Evolutionary conservation across 92 coral and sea anemone species (phyloP).

Genomic region (Metridium senile): DNA sequence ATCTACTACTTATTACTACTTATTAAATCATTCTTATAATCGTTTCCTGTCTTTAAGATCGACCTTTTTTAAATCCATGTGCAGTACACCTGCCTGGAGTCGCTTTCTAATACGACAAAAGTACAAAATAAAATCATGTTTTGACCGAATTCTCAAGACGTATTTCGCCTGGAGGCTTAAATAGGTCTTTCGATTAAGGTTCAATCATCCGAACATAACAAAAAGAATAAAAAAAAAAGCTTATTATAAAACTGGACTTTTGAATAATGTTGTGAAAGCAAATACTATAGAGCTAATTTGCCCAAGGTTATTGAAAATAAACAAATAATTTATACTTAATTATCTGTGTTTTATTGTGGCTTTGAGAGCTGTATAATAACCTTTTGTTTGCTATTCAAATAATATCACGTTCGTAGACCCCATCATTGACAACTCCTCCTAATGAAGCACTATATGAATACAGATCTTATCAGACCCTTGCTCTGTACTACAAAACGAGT

Average conservation of each 20-base stretch:
- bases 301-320: not conserved
- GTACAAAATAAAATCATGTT: not conserved
- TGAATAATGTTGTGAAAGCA: not conserved
- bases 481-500: not conserved
- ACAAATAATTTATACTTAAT: not conserved
- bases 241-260: not conserved
- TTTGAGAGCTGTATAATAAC: not conserved
- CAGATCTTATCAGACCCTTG: not conserved
- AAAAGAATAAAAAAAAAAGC: not conserved
- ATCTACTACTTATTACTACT: not conserved
- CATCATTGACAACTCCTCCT: not conserved
- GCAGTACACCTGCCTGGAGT: not conserved
- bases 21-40: not conserved
- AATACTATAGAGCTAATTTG: not conserved
- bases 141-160: not conserved
- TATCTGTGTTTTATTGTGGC: not conserved
- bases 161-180: not conserved
- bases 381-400: not conserved
- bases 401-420: not conserved
- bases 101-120: not conserved
- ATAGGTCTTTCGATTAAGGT: not conserved
- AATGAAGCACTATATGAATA: not conserved
- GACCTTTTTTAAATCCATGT: not conserved
- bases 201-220: not conserved
- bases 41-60: not conserved